A percentile compares a stretch with the other conserved stretches of the same genome.
phyloP scores from a whole-genome alignment of 2,888 invertebrate genomes.

The Hipparchia sbordonii region DNA sequence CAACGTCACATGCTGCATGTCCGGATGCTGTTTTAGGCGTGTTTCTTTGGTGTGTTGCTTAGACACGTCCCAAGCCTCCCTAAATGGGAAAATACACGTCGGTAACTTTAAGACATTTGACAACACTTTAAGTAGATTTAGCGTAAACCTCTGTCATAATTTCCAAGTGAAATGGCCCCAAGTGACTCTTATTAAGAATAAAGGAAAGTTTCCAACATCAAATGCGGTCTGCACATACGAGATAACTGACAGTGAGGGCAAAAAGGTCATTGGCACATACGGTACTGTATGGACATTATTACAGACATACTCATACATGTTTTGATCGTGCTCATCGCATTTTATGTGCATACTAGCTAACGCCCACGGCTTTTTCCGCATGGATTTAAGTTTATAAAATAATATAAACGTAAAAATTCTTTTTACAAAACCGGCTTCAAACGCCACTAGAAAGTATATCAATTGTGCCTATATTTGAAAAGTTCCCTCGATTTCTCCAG shows the following conservation, averaged over 20 bases:
- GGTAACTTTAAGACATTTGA: no score
- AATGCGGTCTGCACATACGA: slow-evolving; percentile 30
- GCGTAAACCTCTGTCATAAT: neutral
- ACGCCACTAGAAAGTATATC: no score
- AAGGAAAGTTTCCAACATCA: slow-evolving; percentile 25
- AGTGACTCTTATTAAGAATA: slow-evolving; percentile 23
- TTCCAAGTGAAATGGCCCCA: slow-evolving; percentile 12
- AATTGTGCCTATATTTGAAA: no score
- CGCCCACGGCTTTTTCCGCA: no score
- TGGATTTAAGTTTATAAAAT: no score
- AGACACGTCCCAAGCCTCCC: neutral
- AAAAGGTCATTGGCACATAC: slow-evolving; percentile 39
- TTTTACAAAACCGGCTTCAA: no score
- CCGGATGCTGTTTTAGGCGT: no score
- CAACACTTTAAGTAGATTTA: neutral
- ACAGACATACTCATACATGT: slow-evolving; percentile 21
- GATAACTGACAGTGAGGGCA: slow-evolving; percentile 34
- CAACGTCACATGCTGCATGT: neutral
- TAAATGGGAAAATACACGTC: neutral
- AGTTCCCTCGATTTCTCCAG: no score
- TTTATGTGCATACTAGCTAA: neutral
- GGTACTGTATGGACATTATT: slow-evolving; percentile 28
- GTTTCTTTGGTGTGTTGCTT: neutral
- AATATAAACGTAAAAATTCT: no score
- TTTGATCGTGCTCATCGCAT: slow-evolving; percentile 19